Percentiles rank a stretch among this genome's conserved stretches.
These are phyloP conservation scores for Apantesis nais DNA, from an alignment of 2,888 invertebrate genomes.

Conservation along the genomic window DNA sequence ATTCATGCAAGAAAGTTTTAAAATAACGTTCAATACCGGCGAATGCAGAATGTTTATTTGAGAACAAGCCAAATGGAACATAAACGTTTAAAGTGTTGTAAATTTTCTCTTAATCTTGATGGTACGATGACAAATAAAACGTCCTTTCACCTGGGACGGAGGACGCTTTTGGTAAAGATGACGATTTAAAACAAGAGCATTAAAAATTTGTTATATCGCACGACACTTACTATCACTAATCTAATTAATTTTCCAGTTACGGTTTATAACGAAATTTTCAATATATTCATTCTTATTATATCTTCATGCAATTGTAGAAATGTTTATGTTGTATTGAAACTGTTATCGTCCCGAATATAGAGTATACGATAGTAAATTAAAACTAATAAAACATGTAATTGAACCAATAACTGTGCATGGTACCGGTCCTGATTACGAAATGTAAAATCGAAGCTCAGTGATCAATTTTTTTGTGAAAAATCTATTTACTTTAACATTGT, in stretches of 20 bases:
- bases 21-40: conserved; percentile 59
- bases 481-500: conserved; percentile 74
- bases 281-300: background rate
- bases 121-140: conserved; percentile 70
- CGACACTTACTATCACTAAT: background rate
- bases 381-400: conserved; percentile 28
- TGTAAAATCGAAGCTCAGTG: conserved; percentile 50
- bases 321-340: conserved; percentile 18
- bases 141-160: conserved; percentile 70
- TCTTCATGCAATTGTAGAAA: conserved; percentile 13
- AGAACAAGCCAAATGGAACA: conserved; percentile 72
- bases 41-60: conserved; percentile 64
- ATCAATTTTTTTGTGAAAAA: conserved; percentile 57
- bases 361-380: conserved; percentile 30
- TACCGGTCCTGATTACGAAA: conserved; percentile 50
- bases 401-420: conserved; percentile 30
- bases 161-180: conserved; percentile 45
- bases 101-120: conserved; percentile 68
- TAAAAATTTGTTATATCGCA: conserved; percentile 14
- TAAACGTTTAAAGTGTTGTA: conserved; percentile 75
- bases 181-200: conserved; percentile 17
- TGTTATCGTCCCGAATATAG: conserved; percentile 22
- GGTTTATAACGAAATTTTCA: background rate
- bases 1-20: conserved; percentile 53
- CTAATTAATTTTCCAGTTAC: background rate